phyloP scores from a whole-genome alignment of 2,797 vertebrate species.

The Muraenolepis orangiensis region DNA sequence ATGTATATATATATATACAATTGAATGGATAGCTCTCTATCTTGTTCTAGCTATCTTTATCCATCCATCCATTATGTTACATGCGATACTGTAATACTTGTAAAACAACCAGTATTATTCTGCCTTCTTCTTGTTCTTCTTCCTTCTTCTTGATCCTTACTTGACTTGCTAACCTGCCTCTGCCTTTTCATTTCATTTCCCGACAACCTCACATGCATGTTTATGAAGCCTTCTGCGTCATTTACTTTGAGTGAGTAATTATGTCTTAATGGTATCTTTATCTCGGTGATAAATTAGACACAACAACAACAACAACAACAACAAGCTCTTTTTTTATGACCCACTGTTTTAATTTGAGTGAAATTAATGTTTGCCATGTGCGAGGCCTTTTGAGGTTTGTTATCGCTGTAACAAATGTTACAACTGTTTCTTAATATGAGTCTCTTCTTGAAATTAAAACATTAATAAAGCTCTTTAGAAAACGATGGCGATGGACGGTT shows the following conservation, averaged over 20 bases:
- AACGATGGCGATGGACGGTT: not conserved
- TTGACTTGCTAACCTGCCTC: not conserved
- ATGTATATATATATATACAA: not conserved
- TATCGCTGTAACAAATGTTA: not conserved
- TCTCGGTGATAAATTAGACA: not conserved
- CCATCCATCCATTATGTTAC: not conserved
- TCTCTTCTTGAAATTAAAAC: not conserved
- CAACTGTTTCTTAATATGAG: not conserved
- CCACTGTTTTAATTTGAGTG: not conserved
- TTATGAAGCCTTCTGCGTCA: slow-evolving; percentile 5
- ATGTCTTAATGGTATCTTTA: slow-evolving; percentile 15
- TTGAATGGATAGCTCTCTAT: not conserved
- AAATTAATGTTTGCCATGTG: not conserved
- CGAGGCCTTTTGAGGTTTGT: not conserved
- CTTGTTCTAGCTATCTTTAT: not conserved
- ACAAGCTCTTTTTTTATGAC: not conserved
- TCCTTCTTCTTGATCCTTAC: not conserved
- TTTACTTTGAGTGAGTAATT: slow-evolving; percentile 6
- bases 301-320: slow-evolving; percentile 1
- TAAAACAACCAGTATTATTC: not conserved
- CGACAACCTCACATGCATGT: not conserved
- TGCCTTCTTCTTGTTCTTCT: too few relatives aligned
- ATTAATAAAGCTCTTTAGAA: not conserved
- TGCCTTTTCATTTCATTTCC: not conserved
- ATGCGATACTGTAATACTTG: too few relatives aligned